These are phyloP conservation scores for Tetropium fuscum DNA, from an alignment of 2,888 invertebrate species.

Conservation along the genomic window DNA sequence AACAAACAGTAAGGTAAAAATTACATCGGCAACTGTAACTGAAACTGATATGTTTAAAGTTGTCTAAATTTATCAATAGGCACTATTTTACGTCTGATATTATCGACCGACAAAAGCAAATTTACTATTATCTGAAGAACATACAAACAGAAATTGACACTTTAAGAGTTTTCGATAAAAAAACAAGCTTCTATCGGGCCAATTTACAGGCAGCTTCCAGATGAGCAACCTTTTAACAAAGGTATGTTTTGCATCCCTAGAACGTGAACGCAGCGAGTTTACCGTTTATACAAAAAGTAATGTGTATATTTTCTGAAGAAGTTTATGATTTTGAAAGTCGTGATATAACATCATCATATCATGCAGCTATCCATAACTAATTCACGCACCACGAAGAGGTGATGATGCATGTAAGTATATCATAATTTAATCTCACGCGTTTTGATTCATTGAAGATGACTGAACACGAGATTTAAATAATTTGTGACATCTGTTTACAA, in stretches of 20 bases:
- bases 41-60: conserved; percentile 65
- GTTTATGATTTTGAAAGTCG: too few relatives aligned
- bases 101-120: conserved; percentile 57
- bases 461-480: conserved; percentile 49
- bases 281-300: too few relatives aligned
- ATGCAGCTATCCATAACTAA: too few relatives aligned
- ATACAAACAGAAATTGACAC: conserved; percentile 60
- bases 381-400: too few relatives aligned
- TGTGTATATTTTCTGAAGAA: too few relatives aligned
- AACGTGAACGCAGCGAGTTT: too few relatives aligned
- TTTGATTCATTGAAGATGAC: conserved; percentile 40
- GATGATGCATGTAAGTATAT: too few relatives aligned
- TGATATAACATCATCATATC: too few relatives aligned
- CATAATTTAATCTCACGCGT: conserved; percentile 22
- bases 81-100: conserved; percentile 55
- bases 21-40: conserved; percentile 43
- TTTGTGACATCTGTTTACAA: conserved; percentile 61
- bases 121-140: conserved; percentile 51
- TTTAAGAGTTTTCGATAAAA: conserved; percentile 25
- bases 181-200: not conserved
- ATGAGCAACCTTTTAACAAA: too few relatives aligned
- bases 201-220: not conserved
- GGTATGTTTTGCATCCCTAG: too few relatives aligned
- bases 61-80: conserved; percentile 58
- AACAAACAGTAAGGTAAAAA: conserved; percentile 8